Percentiles rank a stretch among this genome's conserved stretches.
phyloP scores from a whole-genome alignment of 2,888 invertebrate species.

The Abrostola tripartita region DNA sequence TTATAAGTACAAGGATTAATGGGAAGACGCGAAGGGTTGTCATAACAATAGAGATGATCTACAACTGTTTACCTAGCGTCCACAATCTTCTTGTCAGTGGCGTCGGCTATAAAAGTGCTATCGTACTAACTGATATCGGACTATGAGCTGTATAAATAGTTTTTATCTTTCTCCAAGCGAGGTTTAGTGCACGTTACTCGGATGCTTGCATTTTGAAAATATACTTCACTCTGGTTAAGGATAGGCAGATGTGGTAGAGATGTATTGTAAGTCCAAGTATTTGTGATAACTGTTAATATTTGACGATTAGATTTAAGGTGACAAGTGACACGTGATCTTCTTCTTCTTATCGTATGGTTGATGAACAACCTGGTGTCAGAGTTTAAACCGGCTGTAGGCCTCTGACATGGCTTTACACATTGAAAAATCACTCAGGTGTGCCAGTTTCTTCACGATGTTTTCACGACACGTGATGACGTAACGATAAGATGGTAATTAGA shows the following conservation, averaged over 20 bases:
- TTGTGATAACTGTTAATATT: too few species aligned
- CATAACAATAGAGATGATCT: slow-evolving; percentile 46
- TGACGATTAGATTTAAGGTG: too few species aligned
- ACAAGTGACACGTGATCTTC: too few species aligned
- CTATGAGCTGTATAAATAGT: slow-evolving; percentile 43
- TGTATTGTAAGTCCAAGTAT: background rate
- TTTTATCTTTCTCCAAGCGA: slow-evolving; percentile 42
- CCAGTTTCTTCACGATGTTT: too few species aligned
- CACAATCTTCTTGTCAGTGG: slow-evolving; percentile 43
- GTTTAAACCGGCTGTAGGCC: too few species aligned
- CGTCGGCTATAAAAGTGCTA: slow-evolving; percentile 41
- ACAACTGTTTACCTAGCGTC: slow-evolving; percentile 37
- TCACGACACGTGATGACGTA: too few species aligned
- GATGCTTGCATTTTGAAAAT: slow-evolving; percentile 7
- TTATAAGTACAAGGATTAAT: too few species aligned
- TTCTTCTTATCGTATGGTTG: too few species aligned
- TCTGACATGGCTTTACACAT: too few species aligned
- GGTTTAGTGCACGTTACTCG: slow-evolving; percentile 16
- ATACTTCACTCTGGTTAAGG: background rate
- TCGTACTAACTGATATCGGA: slow-evolving; percentile 30
- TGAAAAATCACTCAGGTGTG: too few species aligned
- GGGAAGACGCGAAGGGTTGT: background rate
- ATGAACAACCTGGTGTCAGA: too few species aligned
- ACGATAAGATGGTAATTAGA: too few species aligned
- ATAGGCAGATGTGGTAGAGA: background rate